phyloP scores from a whole-genome alignment of 2,113 vertebrate genomes.

The Eulacestoma nigropectus region DNA sequence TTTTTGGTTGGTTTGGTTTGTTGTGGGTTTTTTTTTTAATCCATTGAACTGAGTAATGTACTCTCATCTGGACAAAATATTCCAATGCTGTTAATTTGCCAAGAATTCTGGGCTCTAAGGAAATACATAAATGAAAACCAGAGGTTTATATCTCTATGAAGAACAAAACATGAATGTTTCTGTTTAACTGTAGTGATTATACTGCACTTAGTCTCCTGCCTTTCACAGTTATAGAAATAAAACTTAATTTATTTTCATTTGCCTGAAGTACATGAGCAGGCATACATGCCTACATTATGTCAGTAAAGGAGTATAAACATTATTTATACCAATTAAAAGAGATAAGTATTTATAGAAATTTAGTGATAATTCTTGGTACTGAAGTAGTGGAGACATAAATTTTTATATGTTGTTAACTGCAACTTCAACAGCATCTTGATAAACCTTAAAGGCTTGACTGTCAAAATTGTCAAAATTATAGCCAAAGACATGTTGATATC shows the following conservation, averaged over 20 bases:
- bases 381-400: background rate
- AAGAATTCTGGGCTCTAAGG: background rate
- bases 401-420: background rate
- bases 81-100: background rate
- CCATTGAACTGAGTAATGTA: background rate
- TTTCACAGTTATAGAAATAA: background rate
- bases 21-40: background rate
- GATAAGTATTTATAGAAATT: background rate
- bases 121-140: background rate
- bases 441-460: background rate
- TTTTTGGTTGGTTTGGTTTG: background rate
- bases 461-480: slow-evolving; percentile 6
- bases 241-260: background rate
- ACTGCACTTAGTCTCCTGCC: background rate
- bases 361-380: background rate
- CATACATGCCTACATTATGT: background rate
- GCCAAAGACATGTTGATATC: background rate
- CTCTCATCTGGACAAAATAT: background rate
- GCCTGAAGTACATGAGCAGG: background rate
- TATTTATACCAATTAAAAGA: background rate
- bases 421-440: background rate
- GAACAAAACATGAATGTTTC: background rate
- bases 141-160: background rate
- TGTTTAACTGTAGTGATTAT: background rate
- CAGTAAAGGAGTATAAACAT: background rate